Evolutionary conservation across 2,113 vertebrate species (phyloP).

Genomic region (Trematocara variabile): DNA sequence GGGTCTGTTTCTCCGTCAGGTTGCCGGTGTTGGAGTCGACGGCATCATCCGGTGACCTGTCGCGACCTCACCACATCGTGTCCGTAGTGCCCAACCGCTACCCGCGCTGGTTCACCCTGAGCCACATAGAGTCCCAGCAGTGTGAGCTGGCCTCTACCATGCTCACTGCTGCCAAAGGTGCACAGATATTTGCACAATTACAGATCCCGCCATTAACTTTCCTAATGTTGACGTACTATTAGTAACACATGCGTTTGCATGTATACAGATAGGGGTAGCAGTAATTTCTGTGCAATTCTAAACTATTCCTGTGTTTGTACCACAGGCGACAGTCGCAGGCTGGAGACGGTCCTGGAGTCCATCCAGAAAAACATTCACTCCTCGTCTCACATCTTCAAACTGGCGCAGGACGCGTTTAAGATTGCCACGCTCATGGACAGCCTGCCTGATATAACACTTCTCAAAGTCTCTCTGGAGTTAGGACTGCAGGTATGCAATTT

Average conservation of each 20-base stretch:
- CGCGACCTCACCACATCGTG: conserved; percentile 95
- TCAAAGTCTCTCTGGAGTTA: conserved; percentile 94
- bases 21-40: conserved; percentile 97
- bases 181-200: neutral
- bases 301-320: neutral
- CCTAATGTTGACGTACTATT: neutral
- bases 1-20: conserved; percentile 57
- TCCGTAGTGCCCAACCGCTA: conserved; percentile 96
- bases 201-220: neutral
- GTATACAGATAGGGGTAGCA: neutral
- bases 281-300: neutral
- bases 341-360: conserved; percentile 96
- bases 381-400: conserved; percentile 94
- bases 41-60: conserved; percentile 88
- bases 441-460: conserved; percentile 91
- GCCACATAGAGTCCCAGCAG: conserved; percentile 94
- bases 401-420: conserved; percentile 98
- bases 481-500: conserved; percentile 87
- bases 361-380: conserved; percentile 99
- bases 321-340: conserved; percentile 89
- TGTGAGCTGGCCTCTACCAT: conserved; percentile 93
- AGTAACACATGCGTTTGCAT: neutral
- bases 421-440: conserved; percentile 94
- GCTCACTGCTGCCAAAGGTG: conserved; percentile 95
- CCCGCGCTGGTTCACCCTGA: conserved; percentile 94